phyloP scores from a whole-genome alignment of 1,140 invertebrate species.

The Ephestia elutella region DNA sequence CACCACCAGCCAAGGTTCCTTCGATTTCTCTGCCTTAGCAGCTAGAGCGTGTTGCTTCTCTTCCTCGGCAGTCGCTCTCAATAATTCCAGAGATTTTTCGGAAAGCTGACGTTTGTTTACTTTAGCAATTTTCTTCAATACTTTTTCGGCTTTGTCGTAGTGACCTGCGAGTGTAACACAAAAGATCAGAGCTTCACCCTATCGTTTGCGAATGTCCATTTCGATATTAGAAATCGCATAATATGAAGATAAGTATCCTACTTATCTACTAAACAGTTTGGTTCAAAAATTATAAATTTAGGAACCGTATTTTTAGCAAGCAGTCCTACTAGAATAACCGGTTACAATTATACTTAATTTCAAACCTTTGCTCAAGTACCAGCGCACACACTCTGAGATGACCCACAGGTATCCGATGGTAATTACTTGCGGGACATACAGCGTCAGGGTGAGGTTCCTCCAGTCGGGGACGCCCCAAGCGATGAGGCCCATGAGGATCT shows the following conservation, averaged over 20 bases:
- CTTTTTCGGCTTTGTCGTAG: slow-evolving; percentile 76
- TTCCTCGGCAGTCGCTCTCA: slow-evolving; percentile 43
- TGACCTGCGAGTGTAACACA: slow-evolving; percentile 72
- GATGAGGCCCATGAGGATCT: slow-evolving; percentile 78
- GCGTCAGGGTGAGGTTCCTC: slow-evolving; percentile 79
- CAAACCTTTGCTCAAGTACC: slow-evolving; percentile 80
- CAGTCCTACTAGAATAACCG: too few species aligned
- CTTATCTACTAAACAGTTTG: too few species aligned
- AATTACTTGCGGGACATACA: slow-evolving; percentile 80
- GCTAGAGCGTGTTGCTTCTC: slow-evolving; percentile 12
- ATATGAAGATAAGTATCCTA: too few species aligned
- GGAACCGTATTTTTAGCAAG: too few species aligned
- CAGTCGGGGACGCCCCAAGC: slow-evolving; percentile 82
- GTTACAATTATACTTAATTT: too few species aligned
- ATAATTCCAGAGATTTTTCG: slow-evolving; percentile 71
- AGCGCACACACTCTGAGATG: slow-evolving; percentile 80
- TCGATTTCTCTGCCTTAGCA: slow-evolving; percentile 14
- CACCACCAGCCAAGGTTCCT: slow-evolving; percentile 33
- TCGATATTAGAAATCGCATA: too few species aligned
- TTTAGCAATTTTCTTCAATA: slow-evolving; percentile 76
- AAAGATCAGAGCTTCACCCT: too few species aligned
- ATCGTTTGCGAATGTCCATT: too few species aligned
- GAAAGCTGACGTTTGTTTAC: slow-evolving; percentile 78
- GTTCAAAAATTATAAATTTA: too few species aligned
- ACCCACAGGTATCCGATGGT: slow-evolving; percentile 79